Base-by-base conservation (phyloP, 2,797 vertebrate species). In the Eospalax fontanierii region DNA sequence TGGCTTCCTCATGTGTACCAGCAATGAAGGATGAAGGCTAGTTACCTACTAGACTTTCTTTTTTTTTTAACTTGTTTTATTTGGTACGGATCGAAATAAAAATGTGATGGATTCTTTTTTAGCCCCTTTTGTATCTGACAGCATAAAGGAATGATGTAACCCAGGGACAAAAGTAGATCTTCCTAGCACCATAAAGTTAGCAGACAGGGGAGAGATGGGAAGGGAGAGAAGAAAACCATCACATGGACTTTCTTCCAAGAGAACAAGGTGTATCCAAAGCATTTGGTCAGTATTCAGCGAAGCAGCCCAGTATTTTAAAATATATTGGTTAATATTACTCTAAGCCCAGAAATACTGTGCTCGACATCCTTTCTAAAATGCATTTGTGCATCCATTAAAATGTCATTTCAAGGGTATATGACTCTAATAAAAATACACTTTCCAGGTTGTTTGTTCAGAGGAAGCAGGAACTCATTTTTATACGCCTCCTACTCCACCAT, bases 111-210 rank as follows among this genome's bases (percentile, higher is more conserved):
- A 50, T 95, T 93, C 66, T 61, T 19, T 88, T 96, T 88, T 76
- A 84, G 96, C 92, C 38, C 75, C 14, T 86, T 96, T 86, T 85
- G 54, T 92, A 74, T 87, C 92, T 94, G 79, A 40, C 89, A 84
- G 54, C 40, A 74, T 18, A 59, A 63, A 78, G 15, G 73, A 95
- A 50, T 28, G 10, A 18, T 28, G 30, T 6, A 78, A 70, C n/a
- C 90, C 22, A 38, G 68, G 76, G 90, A 66, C 75, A 85, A 85
- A 61, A 33, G 84, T 68, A 26, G 93, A 14, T 82, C 43, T 96
- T 89, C 90, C 46, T 24, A 74, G 85, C 75, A 65, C 75, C 80
- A 82, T 82, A 92, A 91, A 87, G 85, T 93, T 90, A 81, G 70
- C 61, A 93, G 26, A 93, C 3, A 40, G 4, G 66, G 40, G 14